phyloP scores from a whole-genome alignment of 2,888 invertebrate species.

The Dynastes tityus region DNA sequence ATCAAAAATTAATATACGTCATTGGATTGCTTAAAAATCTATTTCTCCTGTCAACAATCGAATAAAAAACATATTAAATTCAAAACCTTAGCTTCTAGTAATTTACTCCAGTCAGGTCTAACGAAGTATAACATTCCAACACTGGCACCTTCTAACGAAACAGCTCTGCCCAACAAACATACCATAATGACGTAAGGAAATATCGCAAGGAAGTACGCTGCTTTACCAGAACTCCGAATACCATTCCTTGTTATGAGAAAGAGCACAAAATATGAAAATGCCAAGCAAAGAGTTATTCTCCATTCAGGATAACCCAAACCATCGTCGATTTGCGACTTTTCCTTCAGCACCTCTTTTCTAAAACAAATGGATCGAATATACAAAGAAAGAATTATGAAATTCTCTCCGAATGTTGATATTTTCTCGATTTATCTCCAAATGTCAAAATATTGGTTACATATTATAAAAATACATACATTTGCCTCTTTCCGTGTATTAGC shows the following conservation, averaged over 20 bases:
- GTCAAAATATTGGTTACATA: too few species aligned
- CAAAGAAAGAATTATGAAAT: too few species aligned
- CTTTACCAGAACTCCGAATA: slow-evolving; percentile 86
- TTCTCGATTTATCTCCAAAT: too few species aligned
- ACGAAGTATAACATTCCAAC: slow-evolving; percentile 86
- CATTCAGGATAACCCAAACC: slow-evolving; percentile 76
- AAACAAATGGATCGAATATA: slow-evolving; percentile 66
- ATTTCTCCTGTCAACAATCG: too few species aligned
- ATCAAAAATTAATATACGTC: too few species aligned
- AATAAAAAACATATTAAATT: background rate
- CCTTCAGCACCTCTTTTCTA: slow-evolving; percentile 72
- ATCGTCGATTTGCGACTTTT: slow-evolving; percentile 69
- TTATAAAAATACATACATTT: too few species aligned
- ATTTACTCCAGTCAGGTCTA: slow-evolving; percentile 83
- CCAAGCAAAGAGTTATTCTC: slow-evolving; percentile 78
- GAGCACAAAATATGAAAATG: slow-evolving; percentile 80
- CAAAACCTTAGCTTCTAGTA: slow-evolving; percentile 76
- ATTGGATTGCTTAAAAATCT: too few species aligned
- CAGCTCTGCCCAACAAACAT: slow-evolving; percentile 79
- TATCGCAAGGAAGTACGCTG: slow-evolving; percentile 89
- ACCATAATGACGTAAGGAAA: slow-evolving; percentile 88
- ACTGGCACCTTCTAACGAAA: slow-evolving; percentile 80
- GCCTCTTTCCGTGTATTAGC: too few species aligned
- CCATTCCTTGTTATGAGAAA: slow-evolving; percentile 82
- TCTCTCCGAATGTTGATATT: too few species aligned